Percentiles rank a stretch among this genome's conserved stretches.
Conservation (phyloP, 2,797 vertebrate species). For the Scleropages formosus region DNA sequence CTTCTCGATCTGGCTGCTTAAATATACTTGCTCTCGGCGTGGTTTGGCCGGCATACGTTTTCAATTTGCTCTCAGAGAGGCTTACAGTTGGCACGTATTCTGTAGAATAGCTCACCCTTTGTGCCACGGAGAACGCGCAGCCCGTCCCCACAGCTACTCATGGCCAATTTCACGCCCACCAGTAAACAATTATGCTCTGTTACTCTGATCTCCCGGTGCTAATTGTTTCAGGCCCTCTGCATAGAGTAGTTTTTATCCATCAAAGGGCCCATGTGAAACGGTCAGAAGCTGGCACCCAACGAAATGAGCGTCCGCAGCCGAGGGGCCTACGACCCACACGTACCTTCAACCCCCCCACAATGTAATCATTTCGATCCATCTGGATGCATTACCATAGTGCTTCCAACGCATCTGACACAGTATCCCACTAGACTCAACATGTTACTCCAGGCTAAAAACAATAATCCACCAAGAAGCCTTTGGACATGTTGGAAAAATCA, state of each 20-base stretch:
- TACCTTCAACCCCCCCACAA: background rate
- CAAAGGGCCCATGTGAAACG: background rate
- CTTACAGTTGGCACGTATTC: background rate
- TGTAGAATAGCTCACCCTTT: conserved; percentile 11
- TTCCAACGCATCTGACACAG: conserved; percentile 2
- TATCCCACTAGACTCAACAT: background rate
- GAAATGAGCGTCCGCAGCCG: background rate
- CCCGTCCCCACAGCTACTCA: background rate
- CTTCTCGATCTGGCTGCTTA: background rate
- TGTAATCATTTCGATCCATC: conserved; percentile 6
- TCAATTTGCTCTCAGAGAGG: background rate
- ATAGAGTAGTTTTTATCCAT: conserved; percentile 14
- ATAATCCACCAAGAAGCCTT: background rate
- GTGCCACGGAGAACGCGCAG: background rate
- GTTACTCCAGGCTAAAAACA: conserved; percentile 14
- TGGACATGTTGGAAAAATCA: background rate
- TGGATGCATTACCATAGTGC: conserved; percentile 13
- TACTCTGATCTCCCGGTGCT: background rate
- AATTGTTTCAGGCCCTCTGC: background rate
- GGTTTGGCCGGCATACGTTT: background rate
- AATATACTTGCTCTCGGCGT: background rate
- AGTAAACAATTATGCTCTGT: conserved; percentile 14
- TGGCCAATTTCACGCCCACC: background rate
- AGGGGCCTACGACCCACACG: background rate
- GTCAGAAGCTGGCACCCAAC: background rate